Base-by-base conservation (phyloP, 23 tunicate genomes). In the Halocynthia roretzi region DNA sequence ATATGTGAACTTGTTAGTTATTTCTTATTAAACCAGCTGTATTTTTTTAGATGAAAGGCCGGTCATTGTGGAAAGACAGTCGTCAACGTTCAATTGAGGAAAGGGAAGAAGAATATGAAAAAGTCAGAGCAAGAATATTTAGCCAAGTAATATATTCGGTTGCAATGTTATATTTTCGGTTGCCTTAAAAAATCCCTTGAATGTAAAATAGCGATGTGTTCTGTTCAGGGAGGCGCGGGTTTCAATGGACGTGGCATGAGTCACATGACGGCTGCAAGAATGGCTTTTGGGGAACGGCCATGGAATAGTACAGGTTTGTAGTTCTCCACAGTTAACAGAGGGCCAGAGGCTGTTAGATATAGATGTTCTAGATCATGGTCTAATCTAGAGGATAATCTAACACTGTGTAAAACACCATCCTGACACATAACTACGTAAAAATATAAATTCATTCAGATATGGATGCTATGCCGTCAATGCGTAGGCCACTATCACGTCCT, bases 261-360 rank as follows among this genome's bases (percentile, higher is more conserved):
- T 57, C 15, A 70, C 63, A 18, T 54, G 9, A 44, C 67, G 63
- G 51, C 68, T 9, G 67, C 67, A 8, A 11, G 77, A 17, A 21
- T 83, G 81, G 54, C 74, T 40, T 84, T 79, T 79, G 64, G 61
- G 20, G 61, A 79, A 17, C 68, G 83, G 50, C 83, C 89, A 8
- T 84, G 89, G 89, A 84, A 80, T 71, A 84, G 89, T 71, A 78
- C 83, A 52, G 89, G 89, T 84, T 68, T 56, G 65, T 49, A 31
- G 44, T 31, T 31, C 44, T 31, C 2, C 44, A 31, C 44, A 31
- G 44, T 31, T 31, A 31, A 31, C 44, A 31, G 4, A 31, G 44
- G 44, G 44, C 44, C 44, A 4, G 4, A 0, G 44, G 44, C 44
- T 31, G 4, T 31, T 31, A 31, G 44, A 0, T 31, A 31, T 31